phyloP scores from a whole-genome alignment of 2,113 vertebrate genomes.

The Cathartes aura region DNA sequence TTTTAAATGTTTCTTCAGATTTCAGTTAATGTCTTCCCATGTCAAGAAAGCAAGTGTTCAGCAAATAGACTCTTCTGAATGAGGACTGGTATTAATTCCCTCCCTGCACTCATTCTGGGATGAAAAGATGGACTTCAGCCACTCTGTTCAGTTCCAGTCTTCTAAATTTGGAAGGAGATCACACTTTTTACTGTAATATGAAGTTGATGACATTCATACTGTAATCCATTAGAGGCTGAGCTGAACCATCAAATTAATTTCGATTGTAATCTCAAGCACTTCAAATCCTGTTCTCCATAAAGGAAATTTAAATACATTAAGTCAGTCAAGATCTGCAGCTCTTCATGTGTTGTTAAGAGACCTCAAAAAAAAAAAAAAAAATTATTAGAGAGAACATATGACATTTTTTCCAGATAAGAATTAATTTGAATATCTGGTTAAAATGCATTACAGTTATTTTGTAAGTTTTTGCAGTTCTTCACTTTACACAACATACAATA shows the following conservation, averaged over 20 bases:
- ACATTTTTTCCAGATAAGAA: background rate
- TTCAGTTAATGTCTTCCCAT: background rate
- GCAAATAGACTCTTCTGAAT: background rate
- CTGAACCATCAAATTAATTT: constrained; percentile 61
- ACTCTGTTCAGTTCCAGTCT: constrained; percentile 8
- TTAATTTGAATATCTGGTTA: background rate
- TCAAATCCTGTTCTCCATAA: constrained; percentile 31
- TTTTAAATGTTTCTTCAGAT: background rate
- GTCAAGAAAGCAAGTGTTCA: background rate
- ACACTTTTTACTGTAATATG: constrained; percentile 34
- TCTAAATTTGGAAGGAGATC: constrained; percentile 41
- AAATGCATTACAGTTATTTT: background rate
- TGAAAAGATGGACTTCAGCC: constrained; percentile 34
- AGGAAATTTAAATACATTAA: constrained; percentile 44
- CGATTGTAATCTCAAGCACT: constrained; percentile 43
- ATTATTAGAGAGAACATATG: background rate
- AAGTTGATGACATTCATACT: constrained; percentile 42
- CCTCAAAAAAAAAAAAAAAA: background rate
- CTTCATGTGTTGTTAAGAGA: background rate
- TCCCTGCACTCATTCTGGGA: background rate
- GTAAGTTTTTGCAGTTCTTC: background rate
- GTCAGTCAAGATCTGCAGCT: background rate
- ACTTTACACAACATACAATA: background rate
- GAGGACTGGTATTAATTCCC: background rate
- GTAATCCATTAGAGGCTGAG: constrained; percentile 46